phyloP scores from a whole-genome alignment of 2,797 vertebrate species.

The Spheniscus humboldti region DNA sequence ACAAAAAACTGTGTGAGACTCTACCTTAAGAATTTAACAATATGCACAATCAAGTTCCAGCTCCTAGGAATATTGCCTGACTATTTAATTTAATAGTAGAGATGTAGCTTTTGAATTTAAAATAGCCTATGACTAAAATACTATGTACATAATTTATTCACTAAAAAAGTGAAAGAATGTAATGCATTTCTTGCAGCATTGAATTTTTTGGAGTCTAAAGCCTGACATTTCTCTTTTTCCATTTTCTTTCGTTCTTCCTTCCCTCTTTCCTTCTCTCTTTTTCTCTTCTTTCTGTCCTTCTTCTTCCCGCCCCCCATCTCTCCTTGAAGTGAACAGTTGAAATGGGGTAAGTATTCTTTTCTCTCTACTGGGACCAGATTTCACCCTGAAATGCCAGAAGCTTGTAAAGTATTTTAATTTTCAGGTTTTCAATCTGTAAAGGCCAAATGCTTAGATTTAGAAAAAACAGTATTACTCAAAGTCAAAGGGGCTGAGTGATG shows the following conservation, averaged over 20 bases:
- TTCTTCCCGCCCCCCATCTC: background rate
- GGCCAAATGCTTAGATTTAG: background rate
- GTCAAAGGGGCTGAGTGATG: background rate
- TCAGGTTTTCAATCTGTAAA: background rate
- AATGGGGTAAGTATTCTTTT: background rate
- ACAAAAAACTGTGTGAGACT: background rate
- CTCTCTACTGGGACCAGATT: background rate
- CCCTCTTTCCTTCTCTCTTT: no score
- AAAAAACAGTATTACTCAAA: background rate
- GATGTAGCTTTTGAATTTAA: background rate
- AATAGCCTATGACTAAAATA: background rate
- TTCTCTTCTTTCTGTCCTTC: background rate
- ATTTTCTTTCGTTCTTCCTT: background rate
- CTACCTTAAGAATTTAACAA: background rate
- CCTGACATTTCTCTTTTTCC: background rate
- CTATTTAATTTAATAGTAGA: background rate
- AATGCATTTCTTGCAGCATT: background rate
- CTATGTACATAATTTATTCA: background rate
- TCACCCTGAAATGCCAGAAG: background rate
- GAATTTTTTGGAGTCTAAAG: background rate
- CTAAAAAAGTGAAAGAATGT: background rate
- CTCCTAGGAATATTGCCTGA: background rate
- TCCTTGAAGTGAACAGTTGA: background rate
- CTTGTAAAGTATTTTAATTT: slow-evolving; percentile 7
- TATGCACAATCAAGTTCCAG: background rate